Evolutionary conservation across 1,140 invertebrate species (phyloP), one percentile per base, ranked within the genome.

Genomic region (Kradibia gibbosae): DNA sequence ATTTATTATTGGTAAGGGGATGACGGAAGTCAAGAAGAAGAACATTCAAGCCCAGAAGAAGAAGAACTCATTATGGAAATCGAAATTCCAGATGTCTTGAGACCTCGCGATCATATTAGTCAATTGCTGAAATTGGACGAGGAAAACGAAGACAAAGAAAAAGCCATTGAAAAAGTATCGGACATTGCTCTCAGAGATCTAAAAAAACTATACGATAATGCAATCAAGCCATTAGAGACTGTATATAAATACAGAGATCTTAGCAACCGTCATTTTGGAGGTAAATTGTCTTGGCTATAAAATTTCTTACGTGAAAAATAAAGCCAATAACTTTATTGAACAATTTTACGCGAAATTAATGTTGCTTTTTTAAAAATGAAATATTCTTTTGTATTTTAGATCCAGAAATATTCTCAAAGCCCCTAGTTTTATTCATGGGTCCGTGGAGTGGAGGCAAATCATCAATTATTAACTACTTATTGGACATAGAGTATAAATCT

Each of bases 361-460:
- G n/a, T n/a, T n/a, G n/a, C n/a, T n/a, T n/a, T n/a, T n/a, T n/a
- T n/a, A n/a, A 3, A 28, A 31, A 48, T 48, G 7, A 48, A 57
- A 57, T 15, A 0, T 45, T 20, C 60, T 36, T 5, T 60, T 65
- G 28, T 3, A 11, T 71, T 85, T 88, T 86, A 94, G 97, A 98
- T 92, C 95, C 97, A 11, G 97, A 98, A 93, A 98, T 98, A 88
- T 98, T 98, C 90, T 97, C 97, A 0, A 98, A 98, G 89, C 97
- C 98, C 13, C 91, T 98, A 86, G 93, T 98, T 62, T 91, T 99
- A 0, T 97, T 99, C 86, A 96, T 98, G 95, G 97, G 98, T 53
- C 97, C 97, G 34, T 98, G 97, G 97, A 98, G 96, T 86, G 97
- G 97, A 83, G 98, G 98, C 84, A 99, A 99, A 92, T 98, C 97